Base-by-base conservation (phyloP, 2,888 invertebrate species). In the Rhagium mordax region DNA sequence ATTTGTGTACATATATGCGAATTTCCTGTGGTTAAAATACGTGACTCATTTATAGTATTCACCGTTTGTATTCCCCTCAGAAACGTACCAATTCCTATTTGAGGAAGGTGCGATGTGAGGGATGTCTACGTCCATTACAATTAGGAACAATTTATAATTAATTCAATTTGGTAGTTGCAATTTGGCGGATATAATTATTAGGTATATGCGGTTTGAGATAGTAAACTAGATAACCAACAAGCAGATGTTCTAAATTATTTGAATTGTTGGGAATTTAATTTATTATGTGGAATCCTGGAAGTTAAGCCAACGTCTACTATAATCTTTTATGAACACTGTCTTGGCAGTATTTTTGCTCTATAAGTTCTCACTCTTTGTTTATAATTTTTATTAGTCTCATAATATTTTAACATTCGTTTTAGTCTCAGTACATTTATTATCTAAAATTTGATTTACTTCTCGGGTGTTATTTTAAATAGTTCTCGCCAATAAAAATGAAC, bases 21-120 rank as follows among this genome's bases (percentile, higher is more conserved):
- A 57, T 67, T 67, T 67, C 67, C 67, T 67, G 67, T 21, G 24
- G 57, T 67, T 67, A 48, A 41, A 10, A 13, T 47, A 67, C 57
- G 57, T 67, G 67, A 67, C 67, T 66, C 66, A 67, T 57, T 67
- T 67, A 57, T 57, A 65, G 10, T 33, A 33, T 55, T 24, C 57
- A 33, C 7, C 24, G 67, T 67, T 67, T 57, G 27, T 41, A 18
- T 57, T 47, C 24, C 57, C 57, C 47, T 47, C 41, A n/a, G 67
- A 41, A 41, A n/a, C 41, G 41, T 20, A 33, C n/a, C 0, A 24
- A 41, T 33, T 13, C 21, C 21, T 33, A 47, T 61, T 47, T 61
- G 47, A 61, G 29, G 16, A 47, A 61, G 47, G 47, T 47, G 47
- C 33, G 6, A 47, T 61, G 13, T 18, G 21, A 47, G 59, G 47